Conservation (phyloP, 2,797 vertebrate genomes). For the Furcifer pardalis region DNA sequence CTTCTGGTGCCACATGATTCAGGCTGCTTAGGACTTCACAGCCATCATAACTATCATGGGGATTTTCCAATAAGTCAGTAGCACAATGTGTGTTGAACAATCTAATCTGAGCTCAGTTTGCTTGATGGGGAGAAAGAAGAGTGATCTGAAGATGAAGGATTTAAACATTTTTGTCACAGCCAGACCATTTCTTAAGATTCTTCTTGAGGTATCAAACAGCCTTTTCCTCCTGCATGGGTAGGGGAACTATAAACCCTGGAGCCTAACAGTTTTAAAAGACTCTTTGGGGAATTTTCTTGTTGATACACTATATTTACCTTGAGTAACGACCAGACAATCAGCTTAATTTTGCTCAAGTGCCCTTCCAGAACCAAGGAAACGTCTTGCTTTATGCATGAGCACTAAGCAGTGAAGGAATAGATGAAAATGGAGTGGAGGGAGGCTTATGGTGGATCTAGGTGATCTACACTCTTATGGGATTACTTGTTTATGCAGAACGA, state of each 20-base stretch:
- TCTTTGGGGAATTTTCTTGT: not conserved
- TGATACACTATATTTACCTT: too few species aligned
- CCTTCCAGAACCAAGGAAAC: not conserved
- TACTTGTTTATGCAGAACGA: not conserved
- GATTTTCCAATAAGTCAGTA: not conserved
- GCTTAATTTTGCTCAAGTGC: not conserved
- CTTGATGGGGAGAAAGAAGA: not conserved
- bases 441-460: not conserved
- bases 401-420: not conserved
- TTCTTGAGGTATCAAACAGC: not conserved
- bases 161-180: not conserved
- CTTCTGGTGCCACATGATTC: not conserved
- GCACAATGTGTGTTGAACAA: not conserved
- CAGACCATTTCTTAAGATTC: not conserved
- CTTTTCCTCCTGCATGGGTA: not conserved
- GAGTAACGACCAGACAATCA: too few species aligned
- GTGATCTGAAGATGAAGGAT: not conserved
- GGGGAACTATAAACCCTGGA: not conserved
- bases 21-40: not conserved
- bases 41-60: not conserved
- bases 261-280: not conserved
- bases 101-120: not conserved
- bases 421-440: not conserved
- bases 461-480: not conserved
- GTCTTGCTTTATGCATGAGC: not conserved